phyloP scores from a whole-genome alignment of 2,113 vertebrate genomes.

The Lepus timidus region DNA sequence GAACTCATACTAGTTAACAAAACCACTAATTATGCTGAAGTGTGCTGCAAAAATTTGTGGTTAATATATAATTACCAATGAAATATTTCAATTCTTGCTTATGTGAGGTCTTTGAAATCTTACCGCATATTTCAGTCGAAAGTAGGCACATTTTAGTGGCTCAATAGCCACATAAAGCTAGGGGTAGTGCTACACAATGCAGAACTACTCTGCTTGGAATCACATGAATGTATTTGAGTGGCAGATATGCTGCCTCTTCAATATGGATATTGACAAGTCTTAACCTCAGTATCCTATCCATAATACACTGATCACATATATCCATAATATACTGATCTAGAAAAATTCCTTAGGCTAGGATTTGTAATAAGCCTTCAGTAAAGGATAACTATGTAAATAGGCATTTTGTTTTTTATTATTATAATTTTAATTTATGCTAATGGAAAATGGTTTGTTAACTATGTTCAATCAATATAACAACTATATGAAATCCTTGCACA shows the following conservation, averaged over 20 bases:
- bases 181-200: background rate
- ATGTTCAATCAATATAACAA: background rate
- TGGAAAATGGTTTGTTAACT: background rate
- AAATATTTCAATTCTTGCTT: background rate
- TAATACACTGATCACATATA: too few relatives aligned
- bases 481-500: background rate
- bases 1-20: background rate
- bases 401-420: background rate
- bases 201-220: background rate
- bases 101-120: background rate
- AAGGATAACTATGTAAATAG: background rate
- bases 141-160: background rate
- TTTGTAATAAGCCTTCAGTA: too few relatives aligned
- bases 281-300: background rate
- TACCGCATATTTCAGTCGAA: background rate
- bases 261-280: background rate
- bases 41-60: background rate
- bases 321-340: too few relatives aligned
- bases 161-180: too few relatives aligned
- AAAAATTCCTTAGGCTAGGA: background rate
- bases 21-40: background rate
- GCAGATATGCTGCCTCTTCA: too few relatives aligned
- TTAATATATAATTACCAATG: background rate
- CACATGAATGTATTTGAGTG: too few relatives aligned
- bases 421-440: background rate